Conservation (phyloP, 2,113 vertebrate genomes). For the Trochalopteron elliotii region DNA sequence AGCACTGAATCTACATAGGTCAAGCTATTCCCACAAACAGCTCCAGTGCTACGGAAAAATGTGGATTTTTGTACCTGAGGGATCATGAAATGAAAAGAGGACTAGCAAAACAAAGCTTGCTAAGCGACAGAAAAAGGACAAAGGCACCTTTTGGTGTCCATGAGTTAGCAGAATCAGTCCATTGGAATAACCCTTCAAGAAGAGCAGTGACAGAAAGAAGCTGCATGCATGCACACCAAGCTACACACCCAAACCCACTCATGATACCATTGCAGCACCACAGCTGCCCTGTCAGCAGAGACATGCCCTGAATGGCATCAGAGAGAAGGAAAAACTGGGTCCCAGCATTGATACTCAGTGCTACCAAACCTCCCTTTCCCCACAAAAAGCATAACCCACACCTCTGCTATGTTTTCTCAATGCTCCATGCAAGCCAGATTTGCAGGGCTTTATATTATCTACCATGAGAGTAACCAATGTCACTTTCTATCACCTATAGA, state of each 20-base stretch:
- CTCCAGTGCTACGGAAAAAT: not conserved
- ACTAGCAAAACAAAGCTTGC: not conserved
- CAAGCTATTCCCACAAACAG: not conserved
- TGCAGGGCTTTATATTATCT: not conserved
- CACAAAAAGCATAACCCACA: not conserved
- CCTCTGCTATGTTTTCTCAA: rapidly evolving
- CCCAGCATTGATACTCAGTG: not conserved
- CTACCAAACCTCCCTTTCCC: not conserved
- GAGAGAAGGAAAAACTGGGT: not conserved
- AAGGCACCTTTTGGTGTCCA: not conserved
- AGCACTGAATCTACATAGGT: not conserved
- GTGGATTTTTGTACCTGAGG: not conserved
- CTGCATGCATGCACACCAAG: rapidly evolving
- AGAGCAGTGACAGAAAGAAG: not conserved
- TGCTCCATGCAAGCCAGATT: rapidly evolving
- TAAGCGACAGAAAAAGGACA: not conserved
- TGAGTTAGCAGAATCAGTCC: not conserved
- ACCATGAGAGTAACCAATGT: rapidly evolving
- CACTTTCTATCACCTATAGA: not conserved
- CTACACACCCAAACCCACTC: not conserved
- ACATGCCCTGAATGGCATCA: not conserved
- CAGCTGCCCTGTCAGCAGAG: not conserved
- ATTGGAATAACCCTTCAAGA: not conserved
- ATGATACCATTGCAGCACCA: rapidly evolving
- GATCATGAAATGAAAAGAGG: not conserved